A percentile compares a stretch with the other conserved stretches of the same genome.
phyloP scores from a whole-genome alignment of 2,113 vertebrate genomes.

The Pipra filicauda region DNA sequence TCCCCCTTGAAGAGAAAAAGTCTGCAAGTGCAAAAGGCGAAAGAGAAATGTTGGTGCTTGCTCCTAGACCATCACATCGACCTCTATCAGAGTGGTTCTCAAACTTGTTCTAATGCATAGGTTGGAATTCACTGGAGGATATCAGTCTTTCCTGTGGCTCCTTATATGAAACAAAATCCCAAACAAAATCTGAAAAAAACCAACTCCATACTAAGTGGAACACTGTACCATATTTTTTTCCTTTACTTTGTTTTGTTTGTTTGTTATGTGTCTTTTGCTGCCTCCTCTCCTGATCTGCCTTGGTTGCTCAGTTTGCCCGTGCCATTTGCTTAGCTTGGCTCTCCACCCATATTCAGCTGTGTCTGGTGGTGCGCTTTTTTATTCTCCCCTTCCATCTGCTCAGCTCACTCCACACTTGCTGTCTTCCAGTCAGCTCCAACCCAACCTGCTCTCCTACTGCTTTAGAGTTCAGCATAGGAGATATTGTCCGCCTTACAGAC shows the following conservation, averaged over 20 bases:
- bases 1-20: conserved; percentile 27
- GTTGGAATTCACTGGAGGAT: conserved; percentile 31
- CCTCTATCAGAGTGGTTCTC: conserved; percentile 65
- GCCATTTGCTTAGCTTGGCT: conserved; percentile 40
- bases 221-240: neutral
- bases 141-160: conserved; percentile 18
- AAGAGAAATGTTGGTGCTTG: conserved; percentile 31
- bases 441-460: neutral
- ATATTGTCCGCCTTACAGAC: neutral
- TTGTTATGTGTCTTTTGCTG: conserved; percentile 13
- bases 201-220: neutral
- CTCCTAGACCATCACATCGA: conserved; percentile 19
- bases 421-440: neutral
- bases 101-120: conserved; percentile 40
- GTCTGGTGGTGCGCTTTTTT: neutral
- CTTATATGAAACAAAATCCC: neutral
- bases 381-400: conserved; percentile 22
- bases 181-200: neutral
- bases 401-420: neutral
- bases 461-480: neutral
- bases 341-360: neutral
- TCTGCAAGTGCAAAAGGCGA: conserved; percentile 30
- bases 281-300: neutral
- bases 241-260: conserved; percentile 7
- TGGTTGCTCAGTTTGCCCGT: neutral